Evolutionary conservation across 2,797 vertebrate genomes (phyloP).

Genomic region (Galago senegalensis): DNA sequence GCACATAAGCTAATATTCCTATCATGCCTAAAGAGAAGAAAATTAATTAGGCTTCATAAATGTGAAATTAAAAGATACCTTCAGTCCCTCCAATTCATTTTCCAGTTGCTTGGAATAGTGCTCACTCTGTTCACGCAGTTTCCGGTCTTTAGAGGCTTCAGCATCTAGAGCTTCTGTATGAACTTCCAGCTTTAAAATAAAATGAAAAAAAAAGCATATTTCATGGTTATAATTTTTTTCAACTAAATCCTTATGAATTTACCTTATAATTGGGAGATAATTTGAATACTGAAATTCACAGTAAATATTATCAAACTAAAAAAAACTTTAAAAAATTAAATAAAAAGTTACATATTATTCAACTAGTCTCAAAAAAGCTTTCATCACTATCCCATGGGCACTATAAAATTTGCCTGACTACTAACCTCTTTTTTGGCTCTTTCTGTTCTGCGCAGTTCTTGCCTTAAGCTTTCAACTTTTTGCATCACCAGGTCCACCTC

Average conservation of each 20-base stretch:
- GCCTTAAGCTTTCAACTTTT: constrained; percentile 96
- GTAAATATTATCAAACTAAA: constrained; percentile 72
- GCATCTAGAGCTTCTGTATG: constrained; percentile 94
- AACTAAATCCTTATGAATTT: constrained; percentile 30
- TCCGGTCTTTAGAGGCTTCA: constrained; percentile 97
- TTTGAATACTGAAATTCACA: constrained; percentile 75
- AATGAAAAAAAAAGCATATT: constrained; percentile 60
- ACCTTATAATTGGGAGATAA: constrained; percentile 50
- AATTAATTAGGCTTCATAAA: neutral
- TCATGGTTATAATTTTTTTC: neutral
- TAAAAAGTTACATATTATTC: constrained; percentile 51
- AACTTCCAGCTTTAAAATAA: constrained; percentile 94
- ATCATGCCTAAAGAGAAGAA: neutral
- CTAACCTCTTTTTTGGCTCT: constrained; percentile 98
- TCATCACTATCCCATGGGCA: constrained; percentile 73
- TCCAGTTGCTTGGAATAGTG: constrained; percentile 97
- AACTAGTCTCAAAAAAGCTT: constrained; percentile 76
- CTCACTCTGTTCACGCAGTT: constrained; percentile 96
- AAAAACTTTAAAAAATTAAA: constrained; percentile 36
- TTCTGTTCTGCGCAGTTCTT: constrained; percentile 98
- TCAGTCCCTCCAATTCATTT: constrained; percentile 96
- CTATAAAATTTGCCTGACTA: constrained; percentile 88
- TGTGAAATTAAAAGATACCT: constrained; percentile 90
- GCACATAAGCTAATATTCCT: neutral
- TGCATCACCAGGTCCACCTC: constrained; percentile 96